These are phyloP conservation scores for Cherax destructor DNA, from an alignment of 1,140 invertebrate species.

Conservation along the genomic window DNA sequence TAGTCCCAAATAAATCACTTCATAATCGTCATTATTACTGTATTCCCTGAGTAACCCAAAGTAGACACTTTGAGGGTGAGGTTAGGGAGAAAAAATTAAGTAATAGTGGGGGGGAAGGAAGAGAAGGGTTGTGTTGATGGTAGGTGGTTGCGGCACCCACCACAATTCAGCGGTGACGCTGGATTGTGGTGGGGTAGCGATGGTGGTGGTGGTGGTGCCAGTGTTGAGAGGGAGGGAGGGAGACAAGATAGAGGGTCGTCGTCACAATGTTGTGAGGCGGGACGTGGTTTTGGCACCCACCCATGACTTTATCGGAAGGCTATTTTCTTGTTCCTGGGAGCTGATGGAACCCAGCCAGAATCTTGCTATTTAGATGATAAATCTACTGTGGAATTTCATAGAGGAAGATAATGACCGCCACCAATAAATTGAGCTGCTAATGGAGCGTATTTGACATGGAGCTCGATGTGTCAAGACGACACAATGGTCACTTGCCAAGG, in stretches of 20 bases:
- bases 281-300: background rate
- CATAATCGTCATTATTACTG: too few relatives aligned
- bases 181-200: background rate
- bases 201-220: background rate
- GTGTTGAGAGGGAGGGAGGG: too few relatives aligned
- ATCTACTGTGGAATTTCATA: background rate
- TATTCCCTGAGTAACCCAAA: too few relatives aligned
- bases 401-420: background rate
- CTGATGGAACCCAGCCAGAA: constrained; percentile 9
- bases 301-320: background rate
- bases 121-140: too few relatives aligned
- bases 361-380: background rate
- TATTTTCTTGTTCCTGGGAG: background rate
- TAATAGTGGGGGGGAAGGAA: too few relatives aligned
- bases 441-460: background rate
- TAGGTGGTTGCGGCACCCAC: too few relatives aligned
- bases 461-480: background rate
- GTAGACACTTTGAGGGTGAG: too few relatives aligned
- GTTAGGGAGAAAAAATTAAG: too few relatives aligned
- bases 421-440: background rate
- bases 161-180: too few relatives aligned
- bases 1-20: too few relatives aligned
- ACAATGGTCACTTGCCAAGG: background rate
- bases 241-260: too few relatives aligned
- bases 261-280: background rate